These are phyloP conservation scores for Pyrgilauda ruficollis DNA, from an alignment of 2,113 vertebrate species.

Conservation along the genomic window DNA sequence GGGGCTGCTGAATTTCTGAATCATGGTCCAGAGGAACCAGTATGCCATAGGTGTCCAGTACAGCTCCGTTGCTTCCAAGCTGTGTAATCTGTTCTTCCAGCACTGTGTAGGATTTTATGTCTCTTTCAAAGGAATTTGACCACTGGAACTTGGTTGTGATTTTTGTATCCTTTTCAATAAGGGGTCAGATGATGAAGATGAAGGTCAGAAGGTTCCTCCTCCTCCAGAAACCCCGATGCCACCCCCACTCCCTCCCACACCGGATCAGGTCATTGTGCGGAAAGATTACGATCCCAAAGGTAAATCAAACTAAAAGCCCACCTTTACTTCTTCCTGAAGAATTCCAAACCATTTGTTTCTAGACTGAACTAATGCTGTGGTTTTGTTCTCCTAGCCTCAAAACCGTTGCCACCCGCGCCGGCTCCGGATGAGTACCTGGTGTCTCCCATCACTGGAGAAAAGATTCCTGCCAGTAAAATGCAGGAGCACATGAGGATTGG, in stretches of 20 bases:
- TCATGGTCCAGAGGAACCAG: neutral
- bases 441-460: slow-evolving; percentile 97
- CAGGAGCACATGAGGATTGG: slow-evolving; percentile 99
- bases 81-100: neutral
- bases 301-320: neutral
- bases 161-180: slow-evolving; percentile 25
- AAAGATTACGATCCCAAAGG: slow-evolving; percentile 99
- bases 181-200: slow-evolving; percentile 98
- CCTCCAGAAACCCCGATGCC: slow-evolving; percentile 96
- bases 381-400: slow-evolving; percentile 81
- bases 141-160: neutral
- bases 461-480: slow-evolving; percentile 98
- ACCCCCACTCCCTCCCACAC: slow-evolving; percentile 93
- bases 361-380: neutral
- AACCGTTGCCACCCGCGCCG: slow-evolving; percentile 76
- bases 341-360: neutral
- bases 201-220: slow-evolving; percentile 88
- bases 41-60: neutral
- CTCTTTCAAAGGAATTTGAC: neutral
- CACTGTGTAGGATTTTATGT: fast-evolving
- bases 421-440: slow-evolving; percentile 92
- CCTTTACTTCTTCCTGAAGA: neutral
- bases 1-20: neutral
- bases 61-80: neutral
- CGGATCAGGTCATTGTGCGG: slow-evolving; percentile 97